A percentile compares a stretch with the other conserved stretches of the same genome.
phyloP scores from a whole-genome alignment of 1,140 invertebrate species.

The Triops cancriformis region DNA sequence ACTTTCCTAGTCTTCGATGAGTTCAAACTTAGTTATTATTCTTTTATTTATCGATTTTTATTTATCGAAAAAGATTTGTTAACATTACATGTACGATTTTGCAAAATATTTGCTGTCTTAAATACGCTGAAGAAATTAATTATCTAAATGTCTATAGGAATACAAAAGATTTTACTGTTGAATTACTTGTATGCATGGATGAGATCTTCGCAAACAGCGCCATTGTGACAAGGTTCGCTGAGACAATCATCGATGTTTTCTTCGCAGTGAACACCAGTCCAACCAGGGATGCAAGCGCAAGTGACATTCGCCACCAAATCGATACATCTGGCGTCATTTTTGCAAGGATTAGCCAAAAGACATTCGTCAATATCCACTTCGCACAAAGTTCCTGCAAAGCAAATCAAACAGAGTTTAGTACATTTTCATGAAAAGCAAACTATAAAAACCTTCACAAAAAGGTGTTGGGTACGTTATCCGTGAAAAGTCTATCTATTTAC shows the following conservation, averaged over 20 bases:
- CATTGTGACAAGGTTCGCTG: conserved; percentile 39
- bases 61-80: not conserved
- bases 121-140: no score
- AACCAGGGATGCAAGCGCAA: conserved; percentile 52
- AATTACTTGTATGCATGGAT: conserved; percentile 31
- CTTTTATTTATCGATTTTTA: no score
- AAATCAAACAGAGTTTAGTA: conserved; percentile 3
- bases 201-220: conserved; percentile 37
- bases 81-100: no score
- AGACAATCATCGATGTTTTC: conserved; percentile 43
- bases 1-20: not conserved
- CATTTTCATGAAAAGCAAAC: no score
- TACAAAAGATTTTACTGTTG: conserved; percentile 34
- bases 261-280: conserved; percentile 47
- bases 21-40: no score
- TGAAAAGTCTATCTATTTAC: no score
- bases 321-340: conserved; percentile 48
- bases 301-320: conserved; percentile 44
- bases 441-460: no score
- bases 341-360: conserved; percentile 41
- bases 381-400: conserved; percentile 42
- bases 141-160: no score
- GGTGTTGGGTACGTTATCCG: no score
- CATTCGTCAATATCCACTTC: conserved; percentile 43
- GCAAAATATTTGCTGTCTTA: no score